These are phyloP conservation scores for Tetragnatha versicolor DNA, from an alignment of 1,140 invertebrate genomes.

Conservation along the genomic window DNA sequence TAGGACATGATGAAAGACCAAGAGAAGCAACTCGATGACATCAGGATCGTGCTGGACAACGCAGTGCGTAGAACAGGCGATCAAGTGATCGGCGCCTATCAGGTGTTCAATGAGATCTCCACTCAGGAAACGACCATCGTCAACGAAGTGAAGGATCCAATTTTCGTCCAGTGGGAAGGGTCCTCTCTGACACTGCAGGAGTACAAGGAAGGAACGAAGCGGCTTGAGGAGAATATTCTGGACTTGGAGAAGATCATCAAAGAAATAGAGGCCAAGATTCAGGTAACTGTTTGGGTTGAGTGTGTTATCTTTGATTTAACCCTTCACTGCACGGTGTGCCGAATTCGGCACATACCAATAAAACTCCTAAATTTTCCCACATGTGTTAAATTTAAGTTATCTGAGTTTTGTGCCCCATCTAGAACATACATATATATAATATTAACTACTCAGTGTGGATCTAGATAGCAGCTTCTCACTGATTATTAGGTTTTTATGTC, in stretches of 20 bases:
- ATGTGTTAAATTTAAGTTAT: no score
- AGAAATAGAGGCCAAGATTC: constrained; percentile 29
- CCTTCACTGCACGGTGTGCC: no score
- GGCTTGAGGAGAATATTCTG: neutral
- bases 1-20: constrained; percentile 9
- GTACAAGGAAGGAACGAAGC: constrained; percentile 8
- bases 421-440: no score
- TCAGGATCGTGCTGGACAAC: neutral
- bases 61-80: constrained; percentile 25
- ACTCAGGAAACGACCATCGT: neutral
- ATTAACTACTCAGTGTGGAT: no score
- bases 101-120: constrained; percentile 1
- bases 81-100: constrained; percentile 24
- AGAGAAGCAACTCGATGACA: neutral
- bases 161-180: constrained; percentile 26
- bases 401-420: no score
- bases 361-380: no score
- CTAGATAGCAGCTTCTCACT: no score
- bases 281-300: no score
- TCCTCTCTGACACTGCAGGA: constrained; percentile 24
- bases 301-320: no score
- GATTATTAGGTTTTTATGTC: no score
- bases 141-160: neutral
- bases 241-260: constrained; percentile 16
- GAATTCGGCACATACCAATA: no score